Base-by-base conservation (phyloP, 2,888 invertebrate species). In the Rhimphoctona megacephalus region DNA sequence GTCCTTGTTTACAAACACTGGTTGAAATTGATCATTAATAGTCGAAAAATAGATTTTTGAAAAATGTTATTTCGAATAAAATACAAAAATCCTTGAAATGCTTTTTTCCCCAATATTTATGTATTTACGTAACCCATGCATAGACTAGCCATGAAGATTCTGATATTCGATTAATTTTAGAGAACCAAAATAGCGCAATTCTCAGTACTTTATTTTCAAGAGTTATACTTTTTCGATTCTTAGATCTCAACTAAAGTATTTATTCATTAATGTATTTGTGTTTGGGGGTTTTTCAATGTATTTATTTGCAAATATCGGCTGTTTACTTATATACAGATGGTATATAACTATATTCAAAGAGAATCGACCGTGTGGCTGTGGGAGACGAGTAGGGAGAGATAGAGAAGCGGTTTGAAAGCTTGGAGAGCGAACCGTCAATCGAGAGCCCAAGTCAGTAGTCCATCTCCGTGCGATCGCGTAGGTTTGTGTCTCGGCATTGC, bases 301-400 rank as follows among this genome's bases (percentile, higher is more conserved):
- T 70, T 70, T 30, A 33, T 70, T 70, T 70, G 49, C n/a, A 49
- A 70, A 70, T 49, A 30, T 49, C 30, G 30, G 6, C 30, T 30
- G 70, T 70, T 46, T 49, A 19, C 70, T 46, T 9, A 5, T 49
- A 19, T 30, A 33, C 19, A 6, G 70, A 25, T 1, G 4, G 14
- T 30, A 19, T 30, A 17, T 49, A 19, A 25, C 17, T 30, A 9
- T 30, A 22, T 17, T 19, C 19, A 0, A 30, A 30, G 49, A 70
- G 30, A 70, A 86, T 86, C 86, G 83, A 86, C 83, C 83, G 86
- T 76, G 81, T 49, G 70, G 36, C 70, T 57, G 54, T 46, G 39
- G 36, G 66, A 67, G 61, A 30, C 61, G 25, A 22, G 78, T 54
- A 64, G 72, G 66, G 77, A 76, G 61, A 76, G 57, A 46, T 46